Evolutionary conservation across 2,888 invertebrate species (phyloP), one percentile per base, ranked within the genome.

Genomic region (Antitype chi): DNA sequence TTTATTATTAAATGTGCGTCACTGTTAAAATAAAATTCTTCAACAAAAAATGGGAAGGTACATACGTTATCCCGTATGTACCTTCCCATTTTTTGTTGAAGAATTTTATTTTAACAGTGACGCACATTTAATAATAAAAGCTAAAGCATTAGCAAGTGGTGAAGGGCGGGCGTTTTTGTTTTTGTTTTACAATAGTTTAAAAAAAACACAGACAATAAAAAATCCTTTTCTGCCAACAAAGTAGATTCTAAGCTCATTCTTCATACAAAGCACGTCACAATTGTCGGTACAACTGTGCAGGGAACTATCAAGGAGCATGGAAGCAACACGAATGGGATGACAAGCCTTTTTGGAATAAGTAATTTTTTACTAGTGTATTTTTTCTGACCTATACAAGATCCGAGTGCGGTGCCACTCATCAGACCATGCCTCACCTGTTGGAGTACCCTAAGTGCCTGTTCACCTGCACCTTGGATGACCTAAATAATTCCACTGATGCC

Each of bases 241-340:
- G 23, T 23, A 67, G 52, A 62, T 69, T 66, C 60, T 25, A 38
- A 69, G 25, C 47, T 43, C 53, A 76, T 66, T 75, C 55, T 70
- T 75, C 53, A 76, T 57, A 80, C 81, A 57, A 49, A 80, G 60
- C 71, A 84, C 69, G 82, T 84, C 66, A 59, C 53, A 47, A 53
- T 70, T 71, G 49, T 66, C 63, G 57, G 62, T 75, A 66, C 13
- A 66, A 62, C 52, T 59, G 60, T 75, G 64, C 69, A 68, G n/a
- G 28, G 32, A 49, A 66, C 32, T 32, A 25, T 15, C 32, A 6
- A 28, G 17, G 55, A 80, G 70, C 17, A 6, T 28, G 23, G 43
- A 82, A 82, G 32, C 20, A 23, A 64, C 7, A 47, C 13, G 43
- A 5, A 76, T 2, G 67, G 28, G 23, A 11, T 11, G 4, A 17